These are phyloP conservation scores for Macrophya alboannulata DNA, from an alignment of 2,888 invertebrate genomes.

Conservation along the genomic window DNA sequence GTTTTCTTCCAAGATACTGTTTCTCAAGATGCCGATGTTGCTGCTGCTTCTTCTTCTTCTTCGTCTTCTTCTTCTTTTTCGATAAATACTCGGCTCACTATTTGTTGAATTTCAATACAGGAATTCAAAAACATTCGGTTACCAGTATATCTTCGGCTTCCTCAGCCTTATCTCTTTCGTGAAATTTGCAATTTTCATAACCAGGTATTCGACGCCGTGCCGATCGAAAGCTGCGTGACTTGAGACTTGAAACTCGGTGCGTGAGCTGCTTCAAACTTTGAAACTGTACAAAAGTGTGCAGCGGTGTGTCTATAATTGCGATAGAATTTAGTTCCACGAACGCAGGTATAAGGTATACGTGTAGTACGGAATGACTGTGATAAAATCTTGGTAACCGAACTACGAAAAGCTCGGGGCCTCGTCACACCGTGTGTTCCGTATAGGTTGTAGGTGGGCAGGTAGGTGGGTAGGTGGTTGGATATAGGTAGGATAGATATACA, in stretches of 20 bases:
- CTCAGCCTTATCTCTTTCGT: background rate
- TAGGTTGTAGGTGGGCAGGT: background rate
- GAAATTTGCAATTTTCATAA: background rate
- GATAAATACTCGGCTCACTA: too few relatives aligned
- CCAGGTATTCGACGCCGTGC: background rate
- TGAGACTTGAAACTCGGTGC: background rate
- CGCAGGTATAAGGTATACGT: background rate
- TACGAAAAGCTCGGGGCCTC: constrained; percentile 3
- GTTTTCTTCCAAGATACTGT: background rate
- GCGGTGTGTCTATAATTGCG: constrained; percentile 19
- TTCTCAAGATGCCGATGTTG: background rate
- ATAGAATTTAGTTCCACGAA: constrained; percentile 9
- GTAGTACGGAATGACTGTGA: constrained; percentile 22
- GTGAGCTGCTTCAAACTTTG: background rate
- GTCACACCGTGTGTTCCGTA: constrained; percentile 10
- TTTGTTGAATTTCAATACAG: background rate
- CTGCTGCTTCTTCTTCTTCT: background rate
- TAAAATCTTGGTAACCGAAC: constrained; percentile 21
- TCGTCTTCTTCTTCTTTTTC: background rate
- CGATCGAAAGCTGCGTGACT: constrained; percentile 26
- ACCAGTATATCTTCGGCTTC: background rate
- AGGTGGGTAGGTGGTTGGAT: background rate
- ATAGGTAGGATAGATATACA: background rate
- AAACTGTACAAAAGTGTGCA: background rate
- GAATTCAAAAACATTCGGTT: background rate